These are phyloP conservation scores for Thysanoteuthis rhombus DNA, from an alignment of 2,888 invertebrate genomes.

Conservation along the genomic window DNA sequence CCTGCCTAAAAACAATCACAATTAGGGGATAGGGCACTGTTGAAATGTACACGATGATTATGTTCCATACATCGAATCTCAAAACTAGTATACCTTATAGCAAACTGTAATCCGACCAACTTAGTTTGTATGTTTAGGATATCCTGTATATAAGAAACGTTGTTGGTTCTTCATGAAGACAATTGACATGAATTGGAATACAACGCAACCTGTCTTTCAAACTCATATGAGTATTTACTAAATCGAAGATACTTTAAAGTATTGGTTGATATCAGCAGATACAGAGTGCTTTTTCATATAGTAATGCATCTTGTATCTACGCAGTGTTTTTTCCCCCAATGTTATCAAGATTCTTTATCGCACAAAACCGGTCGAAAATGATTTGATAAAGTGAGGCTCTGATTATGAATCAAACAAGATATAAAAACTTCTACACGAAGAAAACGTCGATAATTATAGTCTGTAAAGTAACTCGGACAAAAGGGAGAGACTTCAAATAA, in stretches of 20 bases:
- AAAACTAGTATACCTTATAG: too few species aligned
- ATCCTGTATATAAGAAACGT: too few species aligned
- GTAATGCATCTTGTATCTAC: not conserved
- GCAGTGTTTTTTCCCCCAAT: not conserved
- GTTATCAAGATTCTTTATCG: not conserved
- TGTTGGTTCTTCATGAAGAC: too few species aligned
- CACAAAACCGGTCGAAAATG: not conserved
- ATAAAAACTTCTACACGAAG: not conserved
- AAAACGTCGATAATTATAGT: not conserved
- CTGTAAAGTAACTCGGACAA: not conserved
- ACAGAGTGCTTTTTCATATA: not conserved
- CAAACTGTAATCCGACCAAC: too few species aligned
- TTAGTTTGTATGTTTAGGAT: too few species aligned
- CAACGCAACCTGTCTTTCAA: too few species aligned
- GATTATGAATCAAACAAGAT: not conserved
- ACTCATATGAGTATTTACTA: not conserved
- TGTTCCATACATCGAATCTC: too few species aligned
- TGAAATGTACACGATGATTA: too few species aligned
- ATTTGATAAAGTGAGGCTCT: not conserved
- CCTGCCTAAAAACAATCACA: too few species aligned
- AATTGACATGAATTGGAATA: too few species aligned
- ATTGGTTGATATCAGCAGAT: not conserved
- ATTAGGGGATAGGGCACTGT: too few species aligned
- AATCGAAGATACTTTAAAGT: not conserved
- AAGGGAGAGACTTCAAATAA: not conserved